Conservation (phyloP, 2,888 invertebrate species). For the Lycocerus yunnanus region DNA sequence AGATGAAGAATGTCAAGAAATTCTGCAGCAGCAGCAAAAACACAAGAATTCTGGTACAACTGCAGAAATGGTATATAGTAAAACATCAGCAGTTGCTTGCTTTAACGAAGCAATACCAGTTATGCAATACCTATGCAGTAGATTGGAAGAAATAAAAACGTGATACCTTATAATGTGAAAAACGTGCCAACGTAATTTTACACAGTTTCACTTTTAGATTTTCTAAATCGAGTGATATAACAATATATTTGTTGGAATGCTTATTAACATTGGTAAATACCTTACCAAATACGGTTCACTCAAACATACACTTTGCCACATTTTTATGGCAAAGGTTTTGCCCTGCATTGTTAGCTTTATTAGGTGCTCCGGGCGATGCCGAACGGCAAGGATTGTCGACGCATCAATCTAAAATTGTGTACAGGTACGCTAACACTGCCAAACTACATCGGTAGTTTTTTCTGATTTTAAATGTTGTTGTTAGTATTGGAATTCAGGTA, state of each 20-base stretch:
- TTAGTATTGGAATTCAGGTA: slow-evolving; percentile 85
- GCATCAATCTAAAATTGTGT: slow-evolving; percentile 87
- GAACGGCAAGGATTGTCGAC: slow-evolving; percentile 78
- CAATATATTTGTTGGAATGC: slow-evolving; percentile 84
- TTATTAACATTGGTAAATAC: slow-evolving; percentile 83
- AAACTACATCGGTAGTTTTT: background rate
- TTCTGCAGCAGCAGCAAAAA: slow-evolving; percentile 60
- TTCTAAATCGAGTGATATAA: slow-evolving; percentile 66
- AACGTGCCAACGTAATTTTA: background rate
- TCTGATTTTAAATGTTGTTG: slow-evolving; percentile 29
- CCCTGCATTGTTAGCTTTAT: slow-evolving; percentile 83
- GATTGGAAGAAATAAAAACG: slow-evolving; percentile 81
- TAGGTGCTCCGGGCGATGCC: slow-evolving; percentile 85
- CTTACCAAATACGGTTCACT: slow-evolving; percentile 79
- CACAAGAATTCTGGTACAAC: slow-evolving; percentile 58
- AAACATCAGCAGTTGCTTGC: slow-evolving; percentile 76
- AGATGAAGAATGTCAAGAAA: slow-evolving; percentile 81
- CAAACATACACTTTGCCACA: slow-evolving; percentile 83
- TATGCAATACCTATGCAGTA: slow-evolving; percentile 85
- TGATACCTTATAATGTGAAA: slow-evolving; percentile 51
- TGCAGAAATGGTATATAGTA: slow-evolving; percentile 59
- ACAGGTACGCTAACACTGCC: slow-evolving; percentile 62
- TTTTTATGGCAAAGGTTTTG: slow-evolving; percentile 93
- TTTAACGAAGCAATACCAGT: slow-evolving; percentile 91
- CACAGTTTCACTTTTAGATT: slow-evolving; percentile 59